phyloP scores from a whole-genome alignment of 23 tunicate genomes.

The Diplosoma virens region DNA sequence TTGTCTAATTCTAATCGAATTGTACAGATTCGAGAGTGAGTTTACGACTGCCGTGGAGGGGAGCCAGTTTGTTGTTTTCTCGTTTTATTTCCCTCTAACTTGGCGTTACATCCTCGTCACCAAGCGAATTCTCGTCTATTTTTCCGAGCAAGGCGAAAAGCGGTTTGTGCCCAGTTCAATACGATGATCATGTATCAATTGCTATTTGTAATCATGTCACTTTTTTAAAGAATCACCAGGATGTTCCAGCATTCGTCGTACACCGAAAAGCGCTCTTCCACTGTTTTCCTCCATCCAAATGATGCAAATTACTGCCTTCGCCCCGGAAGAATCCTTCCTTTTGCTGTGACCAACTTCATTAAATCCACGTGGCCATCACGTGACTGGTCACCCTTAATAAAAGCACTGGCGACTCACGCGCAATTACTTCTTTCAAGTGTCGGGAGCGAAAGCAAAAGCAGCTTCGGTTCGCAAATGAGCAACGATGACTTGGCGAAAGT shows the following conservation, averaged over 20 bases:
- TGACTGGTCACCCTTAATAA: slow-evolving; percentile 26
- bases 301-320: slow-evolving; percentile 2
- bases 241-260: slow-evolving; percentile 4
- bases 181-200: no score
- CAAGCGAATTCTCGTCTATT: slow-evolving; percentile 47
- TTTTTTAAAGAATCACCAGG: slow-evolving; percentile 5
- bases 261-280: neutral
- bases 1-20: no score
- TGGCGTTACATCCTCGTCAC: slow-evolving; percentile 62
- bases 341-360: neutral
- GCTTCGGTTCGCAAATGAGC: neutral
- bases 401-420: neutral
- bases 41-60: slow-evolving; percentile 31
- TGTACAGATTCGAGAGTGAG: slow-evolving; percentile 49
- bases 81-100: slow-evolving; percentile 39
- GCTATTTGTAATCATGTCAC: no score
- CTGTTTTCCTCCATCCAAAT: slow-evolving; percentile 13
- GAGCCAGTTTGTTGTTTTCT: slow-evolving; percentile 9
- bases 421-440: neutral
- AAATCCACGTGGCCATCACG: slow-evolving; percentile 17
- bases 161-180: no score
- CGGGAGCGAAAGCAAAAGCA: neutral
- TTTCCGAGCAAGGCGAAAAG: slow-evolving; percentile 8
- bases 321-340: neutral
- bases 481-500: neutral